phyloP scores from a whole-genome alignment of 2,797 vertebrate genomes.

The Dipus sagitta region DNA sequence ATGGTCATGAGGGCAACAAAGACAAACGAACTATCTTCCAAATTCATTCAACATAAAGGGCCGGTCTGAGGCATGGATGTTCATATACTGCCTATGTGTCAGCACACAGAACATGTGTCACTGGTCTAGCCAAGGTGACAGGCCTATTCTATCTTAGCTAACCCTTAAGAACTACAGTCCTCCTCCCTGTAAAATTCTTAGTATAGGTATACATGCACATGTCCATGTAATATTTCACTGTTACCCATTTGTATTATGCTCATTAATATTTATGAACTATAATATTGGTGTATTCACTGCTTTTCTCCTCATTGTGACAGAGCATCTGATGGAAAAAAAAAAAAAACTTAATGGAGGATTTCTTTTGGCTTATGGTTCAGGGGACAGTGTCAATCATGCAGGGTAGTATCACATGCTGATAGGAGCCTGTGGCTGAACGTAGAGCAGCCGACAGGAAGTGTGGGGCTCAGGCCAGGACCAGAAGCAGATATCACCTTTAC shows the following conservation, averaged over 20 bases:
- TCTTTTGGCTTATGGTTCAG: background rate
- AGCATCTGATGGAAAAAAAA: background rate
- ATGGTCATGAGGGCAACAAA: background rate
- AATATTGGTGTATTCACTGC: background rate
- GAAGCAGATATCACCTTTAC: background rate
- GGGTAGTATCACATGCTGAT: too few relatives aligned
- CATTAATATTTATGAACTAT: slow-evolving; percentile 31
- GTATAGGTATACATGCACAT: background rate
- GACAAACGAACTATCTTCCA: background rate
- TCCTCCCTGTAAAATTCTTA: background rate
- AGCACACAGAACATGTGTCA: slow-evolving; percentile 3
- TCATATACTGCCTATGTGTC: background rate
- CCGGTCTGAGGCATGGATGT: too few relatives aligned
- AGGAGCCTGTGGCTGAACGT: background rate
- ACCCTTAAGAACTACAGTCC: background rate
- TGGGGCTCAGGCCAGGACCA: background rate
- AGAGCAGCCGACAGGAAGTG: background rate
- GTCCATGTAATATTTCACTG: background rate
- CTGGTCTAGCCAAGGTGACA: background rate
- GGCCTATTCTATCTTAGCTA: background rate
- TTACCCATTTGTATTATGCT: background rate
- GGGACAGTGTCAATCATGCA: background rate
- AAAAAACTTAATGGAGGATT: background rate
- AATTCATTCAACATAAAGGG: background rate
- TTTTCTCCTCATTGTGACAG: background rate